Base-by-base conservation (phyloP, 2,113 vertebrate species). In the Trogon melanurus region DNA sequence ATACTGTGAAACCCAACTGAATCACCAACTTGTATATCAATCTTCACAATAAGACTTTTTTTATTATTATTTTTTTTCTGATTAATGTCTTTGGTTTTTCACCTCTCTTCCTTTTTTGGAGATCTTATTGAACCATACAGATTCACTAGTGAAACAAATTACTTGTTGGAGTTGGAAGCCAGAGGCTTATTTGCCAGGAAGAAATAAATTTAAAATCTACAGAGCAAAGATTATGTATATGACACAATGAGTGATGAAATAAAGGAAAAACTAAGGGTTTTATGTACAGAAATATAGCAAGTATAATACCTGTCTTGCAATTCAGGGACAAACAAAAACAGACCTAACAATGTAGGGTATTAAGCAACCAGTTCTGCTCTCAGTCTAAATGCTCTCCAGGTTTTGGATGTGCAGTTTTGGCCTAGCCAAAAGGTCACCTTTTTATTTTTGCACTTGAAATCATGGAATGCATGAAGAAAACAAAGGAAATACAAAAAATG, bases 381-480 rank as follows among this genome's bases (percentile, higher is more conserved):
- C 48, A 50, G 50, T 38, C 21, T 5, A 76, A 91, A 79, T n/a
- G 30, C 45, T 89, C 23, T 30, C 25, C 38, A 50, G n/a, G 27
- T 61, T 82, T 62, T 41, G 20, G 17, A 41, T 56, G 12, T 45
- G 78, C 2, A 9, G 6, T 74, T 91, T 83, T 73, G 83, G 71
- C 41, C 65, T 64, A 87, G 57, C 9, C 79, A 80, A 93, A 92
- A 62, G 20, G 50, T 75, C 53, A 51, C 8, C 20, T 70, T 91
- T 81, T 85, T 62, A 82, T 89, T 95, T 93, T 95, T 81, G 20
- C 44, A 50, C 41, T 94, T 95, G 72, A 89, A 93, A 60, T 88
- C n/a, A 23, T 48, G 20, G 79, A 58, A 82, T 95, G 41, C 18
- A 47, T 57, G 67, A 70, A 75, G 67, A 80, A 92, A 95, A 90